Conservation (phyloP, 2,888 invertebrate species). For the Lasioglossum malachurum region DNA sequence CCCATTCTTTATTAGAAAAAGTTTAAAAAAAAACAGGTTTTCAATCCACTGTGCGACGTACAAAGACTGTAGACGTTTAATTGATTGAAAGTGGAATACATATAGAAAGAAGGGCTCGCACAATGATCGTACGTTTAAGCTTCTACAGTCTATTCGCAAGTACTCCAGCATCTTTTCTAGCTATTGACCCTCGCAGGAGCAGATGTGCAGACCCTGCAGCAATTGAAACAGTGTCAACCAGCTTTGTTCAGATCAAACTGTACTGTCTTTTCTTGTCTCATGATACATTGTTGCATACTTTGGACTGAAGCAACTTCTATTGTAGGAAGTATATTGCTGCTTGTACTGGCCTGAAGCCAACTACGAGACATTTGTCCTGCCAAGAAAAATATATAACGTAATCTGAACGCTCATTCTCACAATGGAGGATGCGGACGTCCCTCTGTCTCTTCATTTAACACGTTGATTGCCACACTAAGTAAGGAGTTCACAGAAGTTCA, state of each 20-base stretch:
- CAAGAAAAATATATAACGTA: neutral
- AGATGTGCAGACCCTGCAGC: slow-evolving; percentile 36
- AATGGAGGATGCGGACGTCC: slow-evolving; percentile 24
- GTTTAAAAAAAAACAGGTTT: neutral
- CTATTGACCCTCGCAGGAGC: slow-evolving; percentile 36
- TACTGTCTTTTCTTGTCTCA: slow-evolving; percentile 24
- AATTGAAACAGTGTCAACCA: slow-evolving; percentile 13
- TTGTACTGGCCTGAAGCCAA: neutral
- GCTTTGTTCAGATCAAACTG: slow-evolving; percentile 22
- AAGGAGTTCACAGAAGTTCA: too few species aligned
- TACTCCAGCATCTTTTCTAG: slow-evolving; percentile 48
- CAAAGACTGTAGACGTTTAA: slow-evolving; percentile 14
- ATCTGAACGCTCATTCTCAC: neutral
- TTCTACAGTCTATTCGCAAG: neutral
- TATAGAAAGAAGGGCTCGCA: neutral
- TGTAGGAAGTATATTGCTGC: slow-evolving; percentile 12
- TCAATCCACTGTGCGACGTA: slow-evolving; percentile 17
- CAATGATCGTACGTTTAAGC: neutral
- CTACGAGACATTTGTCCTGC: neutral
- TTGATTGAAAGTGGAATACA: neutral
- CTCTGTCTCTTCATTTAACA: slow-evolving; percentile 27
- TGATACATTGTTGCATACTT: slow-evolving; percentile 30
- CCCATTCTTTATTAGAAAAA: neutral
- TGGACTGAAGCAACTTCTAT: slow-evolving; percentile 24
- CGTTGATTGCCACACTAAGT: neutral